Conservation (phyloP, 2,797 vertebrate genomes). For the Pseudomugil gertrudae region DNA sequence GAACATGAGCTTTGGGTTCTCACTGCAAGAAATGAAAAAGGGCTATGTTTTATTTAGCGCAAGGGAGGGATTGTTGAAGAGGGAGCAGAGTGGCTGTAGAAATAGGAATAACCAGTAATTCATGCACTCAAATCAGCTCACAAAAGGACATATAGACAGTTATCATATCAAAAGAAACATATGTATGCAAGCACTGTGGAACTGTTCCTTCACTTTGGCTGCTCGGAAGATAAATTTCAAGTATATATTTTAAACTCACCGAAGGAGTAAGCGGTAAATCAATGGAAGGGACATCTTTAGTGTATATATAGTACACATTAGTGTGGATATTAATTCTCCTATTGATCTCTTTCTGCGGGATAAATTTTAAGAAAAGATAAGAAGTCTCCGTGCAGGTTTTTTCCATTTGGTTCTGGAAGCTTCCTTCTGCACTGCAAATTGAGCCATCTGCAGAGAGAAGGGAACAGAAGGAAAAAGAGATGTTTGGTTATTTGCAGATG, state of each 20-base stretch:
- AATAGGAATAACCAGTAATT: slow-evolving; percentile 56
- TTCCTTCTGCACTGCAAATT: slow-evolving; percentile 56
- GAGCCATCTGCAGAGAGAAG: slow-evolving; percentile 57
- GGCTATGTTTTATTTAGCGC: slow-evolving; percentile 77
- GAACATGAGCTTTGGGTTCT: slow-evolving; percentile 53
- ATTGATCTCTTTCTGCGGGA: slow-evolving; percentile 62
- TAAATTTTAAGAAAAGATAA: slow-evolving; percentile 44
- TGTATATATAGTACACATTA: slow-evolving; percentile 11
- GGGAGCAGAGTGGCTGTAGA: slow-evolving; percentile 59
- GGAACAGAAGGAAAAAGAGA: slow-evolving; percentile 23
- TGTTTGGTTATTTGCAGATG: slow-evolving; percentile 55
- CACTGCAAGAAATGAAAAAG: slow-evolving; percentile 58
- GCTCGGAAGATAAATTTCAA: slow-evolving; percentile 64
- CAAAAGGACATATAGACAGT: slow-evolving; percentile 1
- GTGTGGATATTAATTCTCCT: slow-evolving; percentile 54
- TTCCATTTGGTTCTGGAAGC: slow-evolving; percentile 31
- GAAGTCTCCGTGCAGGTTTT: slow-evolving; percentile 37
- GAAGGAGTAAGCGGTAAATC: slow-evolving; percentile 66
- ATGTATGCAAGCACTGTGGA: slow-evolving; percentile 34
- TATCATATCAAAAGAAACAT: slow-evolving; percentile 22
- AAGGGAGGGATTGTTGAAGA: slow-evolving; percentile 63
- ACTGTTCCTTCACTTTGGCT: slow-evolving; percentile 30
- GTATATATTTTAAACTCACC: slow-evolving; percentile 29
- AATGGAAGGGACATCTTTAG: slow-evolving; percentile 44
- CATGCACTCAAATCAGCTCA: slow-evolving; percentile 31